These are phyloP conservation scores for Nematostella vectensis DNA, from an alignment of 92 coral and sea anemone species.

Conservation along the genomic window DNA sequence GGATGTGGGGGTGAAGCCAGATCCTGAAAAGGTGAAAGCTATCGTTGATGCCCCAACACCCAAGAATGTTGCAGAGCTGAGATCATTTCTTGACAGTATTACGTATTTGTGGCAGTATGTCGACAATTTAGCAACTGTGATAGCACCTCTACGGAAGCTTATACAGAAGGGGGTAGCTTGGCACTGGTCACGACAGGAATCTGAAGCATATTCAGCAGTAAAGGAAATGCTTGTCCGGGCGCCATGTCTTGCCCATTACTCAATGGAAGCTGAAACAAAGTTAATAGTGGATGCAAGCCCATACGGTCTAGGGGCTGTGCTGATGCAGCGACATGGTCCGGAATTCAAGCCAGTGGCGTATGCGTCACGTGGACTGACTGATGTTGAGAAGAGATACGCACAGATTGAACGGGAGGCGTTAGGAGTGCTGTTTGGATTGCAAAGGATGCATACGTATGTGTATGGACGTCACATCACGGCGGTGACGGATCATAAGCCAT, in stretches of 20 bases:
- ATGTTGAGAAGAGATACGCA: slow-evolving; percentile 23
- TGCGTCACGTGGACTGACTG: slow-evolving; percentile 24
- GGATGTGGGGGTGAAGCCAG: slow-evolving; percentile 8
- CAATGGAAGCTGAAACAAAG: slow-evolving; percentile 27
- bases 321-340: slow-evolving; percentile 4
- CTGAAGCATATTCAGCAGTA: slow-evolving; percentile 5
- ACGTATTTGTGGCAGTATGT: slow-evolving; percentile 12
- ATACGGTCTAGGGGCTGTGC: slow-evolving; percentile 9
- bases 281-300: slow-evolving; percentile 24
- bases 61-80: slow-evolving; percentile 8
- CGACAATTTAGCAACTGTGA: slow-evolving; percentile 11
- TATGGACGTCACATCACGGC: slow-evolving; percentile 19
- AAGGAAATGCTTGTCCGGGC: slow-evolving; percentile 11
- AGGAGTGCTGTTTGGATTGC: slow-evolving; percentile 27
- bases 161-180: slow-evolving; percentile 16
- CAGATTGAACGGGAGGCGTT: slow-evolving; percentile 31
- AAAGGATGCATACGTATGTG: slow-evolving; percentile 33
- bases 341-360: slow-evolving; percentile 16
- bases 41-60: slow-evolving; percentile 9
- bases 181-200: slow-evolving; percentile 13
- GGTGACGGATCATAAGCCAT: too few relatives aligned
- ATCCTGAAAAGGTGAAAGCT: too few relatives aligned
- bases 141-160: slow-evolving; percentile 14
- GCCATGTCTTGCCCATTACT: slow-evolving; percentile 23
- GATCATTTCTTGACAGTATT: slow-evolving; percentile 7